These are phyloP conservation scores for Holacanthus passer DNA, from an alignment of 2,113 vertebrate genomes.

Conservation along the genomic window DNA sequence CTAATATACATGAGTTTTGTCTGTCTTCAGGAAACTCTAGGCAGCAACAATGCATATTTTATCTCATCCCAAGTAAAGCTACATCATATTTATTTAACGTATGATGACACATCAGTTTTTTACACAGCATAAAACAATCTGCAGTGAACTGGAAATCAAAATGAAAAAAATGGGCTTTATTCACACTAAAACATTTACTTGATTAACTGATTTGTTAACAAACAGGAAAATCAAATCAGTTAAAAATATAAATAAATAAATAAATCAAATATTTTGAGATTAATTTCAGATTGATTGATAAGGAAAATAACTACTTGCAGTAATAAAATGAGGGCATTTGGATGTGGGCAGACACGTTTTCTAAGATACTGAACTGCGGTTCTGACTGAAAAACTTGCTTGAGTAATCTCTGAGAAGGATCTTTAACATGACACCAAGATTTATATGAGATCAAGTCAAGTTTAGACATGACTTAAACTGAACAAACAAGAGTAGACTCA, in stretches of 20 bases:
- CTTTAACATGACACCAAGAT: slow-evolving; percentile 10
- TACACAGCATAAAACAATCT: not conserved
- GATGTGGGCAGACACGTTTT: not conserved
- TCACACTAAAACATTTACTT: no score
- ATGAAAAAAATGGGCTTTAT: not conserved
- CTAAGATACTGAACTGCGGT: not conserved
- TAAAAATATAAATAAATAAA: no score
- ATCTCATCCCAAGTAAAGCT: not conserved
- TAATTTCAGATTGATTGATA: not conserved
- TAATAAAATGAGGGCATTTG: not conserved
- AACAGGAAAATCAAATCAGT: no score
- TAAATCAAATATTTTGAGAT: not conserved
- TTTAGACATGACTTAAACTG: slow-evolving; percentile 53
- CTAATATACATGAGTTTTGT: not conserved
- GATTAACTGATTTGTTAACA: no score
- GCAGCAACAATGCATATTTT: no score
- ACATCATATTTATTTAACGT: not conserved
- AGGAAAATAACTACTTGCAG: not conserved
- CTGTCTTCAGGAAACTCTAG: not conserved
- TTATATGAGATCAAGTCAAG: slow-evolving; percentile 56
- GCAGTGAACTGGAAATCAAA: not conserved
- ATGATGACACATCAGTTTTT: not conserved
- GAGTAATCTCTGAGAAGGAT: slow-evolving; percentile 9
- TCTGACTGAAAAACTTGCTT: not conserved
- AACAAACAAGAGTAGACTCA: not conserved